These are phyloP conservation scores for Brachypterus glaber DNA, from an alignment of 2,888 invertebrate species.

Conservation along the genomic window DNA sequence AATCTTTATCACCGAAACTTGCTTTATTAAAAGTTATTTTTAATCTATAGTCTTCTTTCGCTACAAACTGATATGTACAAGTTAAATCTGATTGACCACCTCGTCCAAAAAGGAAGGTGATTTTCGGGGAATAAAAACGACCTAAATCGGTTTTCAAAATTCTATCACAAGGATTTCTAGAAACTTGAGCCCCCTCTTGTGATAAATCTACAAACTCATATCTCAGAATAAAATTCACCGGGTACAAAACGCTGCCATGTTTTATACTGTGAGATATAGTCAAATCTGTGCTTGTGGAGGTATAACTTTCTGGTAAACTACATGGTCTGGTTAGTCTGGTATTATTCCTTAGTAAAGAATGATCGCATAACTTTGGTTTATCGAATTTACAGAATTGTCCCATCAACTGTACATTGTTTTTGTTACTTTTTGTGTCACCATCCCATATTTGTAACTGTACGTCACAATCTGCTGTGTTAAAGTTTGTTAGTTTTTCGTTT, in stretches of 20 bases:
- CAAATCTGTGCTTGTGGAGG: constrained; percentile 64
- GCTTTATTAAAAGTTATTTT: constrained; percentile 61
- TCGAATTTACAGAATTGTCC: constrained; percentile 72
- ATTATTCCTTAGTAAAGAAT: constrained; percentile 61
- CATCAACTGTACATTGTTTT: constrained; percentile 47
- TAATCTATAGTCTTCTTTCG: constrained; percentile 57
- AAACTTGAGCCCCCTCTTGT: constrained; percentile 54
- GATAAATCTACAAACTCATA: constrained; percentile 76
- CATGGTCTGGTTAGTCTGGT: constrained; percentile 63
- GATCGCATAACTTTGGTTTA: constrained; percentile 64
- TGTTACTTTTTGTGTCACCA: constrained; percentile 45
- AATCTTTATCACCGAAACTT: constrained; percentile 59
- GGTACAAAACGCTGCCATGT: constrained; percentile 71
- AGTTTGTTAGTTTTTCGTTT: constrained; percentile 45
- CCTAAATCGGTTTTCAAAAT: constrained; percentile 46
- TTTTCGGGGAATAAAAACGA: constrained; percentile 64
- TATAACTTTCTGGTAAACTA: constrained; percentile 63
- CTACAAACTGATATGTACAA: constrained; percentile 67
- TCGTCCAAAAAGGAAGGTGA: constrained; percentile 73
- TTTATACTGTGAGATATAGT: constrained; percentile 66
- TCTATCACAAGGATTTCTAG: constrained; percentile 55
- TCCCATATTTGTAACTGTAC: constrained; percentile 66
- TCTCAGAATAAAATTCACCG: constrained; percentile 65
- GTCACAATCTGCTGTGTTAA: constrained; percentile 62
- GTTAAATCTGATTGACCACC: constrained; percentile 69